These are phyloP conservation scores for Engystomops pustulosus DNA, from an alignment of 2,113 vertebrate species.

Conservation along the genomic window DNA sequence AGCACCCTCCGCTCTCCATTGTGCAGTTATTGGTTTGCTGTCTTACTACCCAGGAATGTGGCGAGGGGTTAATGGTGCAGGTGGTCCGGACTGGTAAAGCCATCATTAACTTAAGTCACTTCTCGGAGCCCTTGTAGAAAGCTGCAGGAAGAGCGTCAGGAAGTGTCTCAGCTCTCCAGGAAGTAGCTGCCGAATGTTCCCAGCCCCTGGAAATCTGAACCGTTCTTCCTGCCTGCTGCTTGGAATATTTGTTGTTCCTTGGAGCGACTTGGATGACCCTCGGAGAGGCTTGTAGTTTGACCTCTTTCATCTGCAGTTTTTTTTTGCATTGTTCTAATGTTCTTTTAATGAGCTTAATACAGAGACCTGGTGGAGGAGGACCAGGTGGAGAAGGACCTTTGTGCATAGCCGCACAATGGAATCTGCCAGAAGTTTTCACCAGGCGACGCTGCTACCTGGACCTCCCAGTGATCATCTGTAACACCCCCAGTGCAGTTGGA, in stretches of 20 bases:
- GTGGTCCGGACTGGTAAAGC: not conserved
- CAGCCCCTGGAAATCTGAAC: constrained; percentile 67
- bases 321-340: not conserved
- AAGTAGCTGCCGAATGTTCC: constrained; percentile 70
- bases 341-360: not conserved
- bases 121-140: constrained; percentile 70
- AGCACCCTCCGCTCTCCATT: too few species aligned
- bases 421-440: too few species aligned
- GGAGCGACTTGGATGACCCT: constrained; percentile 45
- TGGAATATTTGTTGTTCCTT: constrained; percentile 64
- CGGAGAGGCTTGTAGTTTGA: constrained; percentile 23
- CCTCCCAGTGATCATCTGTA: too few species aligned
- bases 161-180: constrained; percentile 72
- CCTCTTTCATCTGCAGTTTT: constrained; percentile 15
- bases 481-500: too few species aligned
- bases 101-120: constrained; percentile 56
- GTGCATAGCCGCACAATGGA: not conserved
- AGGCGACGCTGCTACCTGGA: too few species aligned
- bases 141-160: constrained; percentile 68
- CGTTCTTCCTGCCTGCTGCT: constrained; percentile 67
- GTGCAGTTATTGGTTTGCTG: too few species aligned
- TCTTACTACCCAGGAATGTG: too few species aligned
- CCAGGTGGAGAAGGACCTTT: not conserved
- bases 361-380: not conserved
- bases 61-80: not conserved